These are phyloP conservation scores for Argyresthia albistria DNA, from an alignment of 2,888 invertebrate species.

Conservation along the genomic window DNA sequence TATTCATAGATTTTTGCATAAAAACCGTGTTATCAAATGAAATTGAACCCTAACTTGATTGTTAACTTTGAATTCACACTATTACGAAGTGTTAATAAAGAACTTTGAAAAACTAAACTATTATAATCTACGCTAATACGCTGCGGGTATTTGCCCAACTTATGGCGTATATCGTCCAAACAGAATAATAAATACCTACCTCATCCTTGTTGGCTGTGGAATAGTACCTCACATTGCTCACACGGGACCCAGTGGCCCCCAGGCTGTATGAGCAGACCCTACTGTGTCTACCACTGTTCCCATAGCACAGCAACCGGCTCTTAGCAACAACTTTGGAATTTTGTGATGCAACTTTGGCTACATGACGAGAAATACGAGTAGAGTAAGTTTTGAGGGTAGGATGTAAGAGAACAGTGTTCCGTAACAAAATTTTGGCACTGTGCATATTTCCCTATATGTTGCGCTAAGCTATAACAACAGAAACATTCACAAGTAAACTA, in stretches of 20 bases:
- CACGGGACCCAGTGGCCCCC: slow-evolving; percentile 16
- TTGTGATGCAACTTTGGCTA: slow-evolving; percentile 51
- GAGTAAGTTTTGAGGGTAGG: slow-evolving; percentile 38
- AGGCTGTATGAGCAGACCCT: slow-evolving; percentile 29
- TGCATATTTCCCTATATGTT: slow-evolving; percentile 34
- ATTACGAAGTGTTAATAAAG: too few relatives aligned
- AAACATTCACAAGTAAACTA: too few relatives aligned
- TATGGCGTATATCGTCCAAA: too few relatives aligned
- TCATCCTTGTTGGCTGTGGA: slow-evolving; percentile 47
- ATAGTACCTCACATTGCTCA: slow-evolving; percentile 30
- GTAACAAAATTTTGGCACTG: slow-evolving; percentile 42
- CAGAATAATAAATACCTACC: too few relatives aligned
- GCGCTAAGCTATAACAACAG: too few relatives aligned
- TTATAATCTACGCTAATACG: too few relatives aligned
- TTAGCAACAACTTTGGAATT: neutral
- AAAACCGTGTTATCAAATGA: too few relatives aligned
- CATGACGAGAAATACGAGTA: slow-evolving; percentile 36
- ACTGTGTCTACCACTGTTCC: slow-evolving; percentile 15
- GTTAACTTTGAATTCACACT: too few relatives aligned
- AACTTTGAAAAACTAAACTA: too few relatives aligned
- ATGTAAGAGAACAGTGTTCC: slow-evolving; percentile 38
- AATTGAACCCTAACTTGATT: too few relatives aligned
- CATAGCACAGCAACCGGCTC: slow-evolving; percentile 16
- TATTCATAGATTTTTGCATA: too few relatives aligned
- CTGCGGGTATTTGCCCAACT: too few relatives aligned